Evolutionary conservation across 2,888 invertebrate genomes (phyloP).

Genomic region (Himalopsyche anomala): DNA sequence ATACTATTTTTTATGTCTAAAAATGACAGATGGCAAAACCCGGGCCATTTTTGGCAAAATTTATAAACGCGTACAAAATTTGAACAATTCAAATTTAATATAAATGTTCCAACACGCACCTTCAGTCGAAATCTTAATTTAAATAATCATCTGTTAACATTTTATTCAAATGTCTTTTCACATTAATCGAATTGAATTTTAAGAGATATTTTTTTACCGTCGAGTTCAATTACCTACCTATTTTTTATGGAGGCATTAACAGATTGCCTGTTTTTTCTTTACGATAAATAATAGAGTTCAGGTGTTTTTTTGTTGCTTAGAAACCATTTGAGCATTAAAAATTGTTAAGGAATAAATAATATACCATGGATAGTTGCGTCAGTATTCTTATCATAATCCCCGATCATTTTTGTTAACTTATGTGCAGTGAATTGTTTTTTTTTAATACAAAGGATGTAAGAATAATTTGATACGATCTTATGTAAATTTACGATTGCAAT

Average conservation of each 20-base stretch:
- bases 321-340: not conserved
- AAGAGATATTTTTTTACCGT: not conserved
- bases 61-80: no score
- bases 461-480: not conserved
- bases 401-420: conserved; percentile 10
- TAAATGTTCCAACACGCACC: not conserved
- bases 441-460: not conserved
- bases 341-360: not conserved
- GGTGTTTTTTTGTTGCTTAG: not conserved
- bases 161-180: no score
- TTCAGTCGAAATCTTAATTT: no score
- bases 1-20: no score
- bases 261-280: not conserved
- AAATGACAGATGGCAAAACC: no score
- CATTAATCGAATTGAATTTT: not conserved
- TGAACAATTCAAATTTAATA: not conserved
- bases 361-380: not conserved
- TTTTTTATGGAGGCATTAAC: not conserved
- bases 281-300: not conserved
- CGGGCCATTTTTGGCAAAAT: no score
- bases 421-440: not conserved
- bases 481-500: not conserved
- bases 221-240: conserved; percentile 1
- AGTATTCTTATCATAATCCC: not conserved
- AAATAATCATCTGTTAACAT: no score